Evolutionary conservation across 2,888 invertebrate species (phyloP), one percentile per base, ranked within the genome.

Genomic region (Troides aeacus): DNA sequence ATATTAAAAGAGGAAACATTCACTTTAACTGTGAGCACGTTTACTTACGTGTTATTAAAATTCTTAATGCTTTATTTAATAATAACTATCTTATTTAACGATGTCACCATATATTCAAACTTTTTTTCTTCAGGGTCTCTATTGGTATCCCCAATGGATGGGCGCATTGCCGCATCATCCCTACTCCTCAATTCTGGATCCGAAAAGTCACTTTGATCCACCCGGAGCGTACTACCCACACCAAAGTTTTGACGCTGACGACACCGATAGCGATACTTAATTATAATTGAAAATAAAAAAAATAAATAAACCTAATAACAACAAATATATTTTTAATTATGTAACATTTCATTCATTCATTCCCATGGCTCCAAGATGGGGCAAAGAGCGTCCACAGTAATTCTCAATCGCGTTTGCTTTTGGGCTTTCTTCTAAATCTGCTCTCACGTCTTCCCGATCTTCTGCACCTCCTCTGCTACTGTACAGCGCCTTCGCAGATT

Each of bases 131-230:
- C 83, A 91, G 90, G 92, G 92, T 69, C 79, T 92, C 0, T 92
- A 92, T 74, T 92, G 92, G 92, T 92, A 92, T 73, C 92, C 92
- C 0, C 91, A 91, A 80, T 92, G 92, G 92, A 90, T 92, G 92
- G 92, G 92, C 0, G 79, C 84, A 0, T 73, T 80, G 74, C 90
- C 92, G 0, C 86, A 88, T 75, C 88, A 90, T 65, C 87, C 90
- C 0, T 90, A 89, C 76, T 79, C 84, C 0, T 72, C 80, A 0
- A 21, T 81, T 18, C 72, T 71, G 2, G 84, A 82, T 1, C 79
- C 80, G 0, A 84, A 84, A 60, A 81, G 81, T 0, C 50, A 66
- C 17, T 87, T 79, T 72, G 82, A 83, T 0, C 72, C 80, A 0
- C 77, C 82, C 0, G 86, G 83, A 0, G 61, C 82, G 0, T 85